These are phyloP conservation scores for Phenganax subtilis DNA, from an alignment of 92 coral and sea anemone genomes.

Conservation along the genomic window DNA sequence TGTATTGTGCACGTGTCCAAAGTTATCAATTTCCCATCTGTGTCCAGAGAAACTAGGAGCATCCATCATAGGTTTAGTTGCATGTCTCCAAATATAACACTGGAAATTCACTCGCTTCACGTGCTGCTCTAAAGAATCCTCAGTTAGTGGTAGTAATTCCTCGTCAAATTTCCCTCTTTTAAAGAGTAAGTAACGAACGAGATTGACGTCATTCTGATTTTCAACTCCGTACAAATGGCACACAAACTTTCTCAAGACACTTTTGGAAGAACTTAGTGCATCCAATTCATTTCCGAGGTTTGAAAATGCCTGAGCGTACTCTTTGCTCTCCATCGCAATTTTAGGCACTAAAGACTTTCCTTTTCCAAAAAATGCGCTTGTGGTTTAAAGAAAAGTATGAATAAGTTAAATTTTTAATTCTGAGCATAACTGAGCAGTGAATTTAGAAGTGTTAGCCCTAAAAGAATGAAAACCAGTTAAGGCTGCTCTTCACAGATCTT, in stretches of 20 bases:
- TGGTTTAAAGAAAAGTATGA: background rate
- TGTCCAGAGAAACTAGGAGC: conserved; percentile 1
- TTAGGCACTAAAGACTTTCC: background rate
- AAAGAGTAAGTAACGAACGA: too few species aligned
- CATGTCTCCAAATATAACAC: conserved; percentile 2
- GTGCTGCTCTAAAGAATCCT: conserved; percentile 11
- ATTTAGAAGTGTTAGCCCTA: background rate
- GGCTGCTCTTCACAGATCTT: background rate
- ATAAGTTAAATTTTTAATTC: background rate
- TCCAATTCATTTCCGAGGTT: conserved; percentile 11
- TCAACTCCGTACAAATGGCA: background rate
- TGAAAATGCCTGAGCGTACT: conserved; percentile 2
- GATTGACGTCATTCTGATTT: too few species aligned
- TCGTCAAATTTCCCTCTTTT: background rate
- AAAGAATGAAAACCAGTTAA: background rate
- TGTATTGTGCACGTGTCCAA: background rate
- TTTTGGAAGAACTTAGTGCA: background rate
- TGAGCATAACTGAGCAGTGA: background rate
- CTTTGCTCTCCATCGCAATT: conserved; percentile 1
- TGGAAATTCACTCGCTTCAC: conserved; percentile 6
- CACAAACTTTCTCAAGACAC: conserved; percentile 8
- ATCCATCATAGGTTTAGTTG: conserved; percentile 1
- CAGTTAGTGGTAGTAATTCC: conserved; percentile 15
- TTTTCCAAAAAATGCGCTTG: conserved; percentile 6
- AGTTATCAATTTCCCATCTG: conserved; percentile 11